Evolutionary conservation across 2,113 vertebrate species (phyloP).

Genomic region (Lasiurus borealis): DNA sequence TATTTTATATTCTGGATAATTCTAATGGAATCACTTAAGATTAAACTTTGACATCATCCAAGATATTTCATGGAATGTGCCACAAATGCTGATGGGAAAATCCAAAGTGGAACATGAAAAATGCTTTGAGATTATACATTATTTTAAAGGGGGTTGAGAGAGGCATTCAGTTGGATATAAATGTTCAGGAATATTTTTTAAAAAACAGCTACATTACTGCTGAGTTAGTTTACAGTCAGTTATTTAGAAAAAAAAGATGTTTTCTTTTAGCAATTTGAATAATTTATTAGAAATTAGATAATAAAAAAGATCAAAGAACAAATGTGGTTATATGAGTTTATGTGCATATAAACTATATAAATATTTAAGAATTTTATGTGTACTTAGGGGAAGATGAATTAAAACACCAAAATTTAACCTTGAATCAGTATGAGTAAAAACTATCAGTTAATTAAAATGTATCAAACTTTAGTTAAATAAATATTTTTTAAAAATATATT

Average conservation of each 20-base stretch:
- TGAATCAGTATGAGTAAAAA: background rate
- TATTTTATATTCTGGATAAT: background rate
- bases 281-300: slow-evolving; percentile 12
- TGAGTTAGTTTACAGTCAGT: background rate
- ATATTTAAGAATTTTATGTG: too few species aligned
- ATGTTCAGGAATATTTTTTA: background rate
- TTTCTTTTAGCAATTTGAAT: slow-evolving; percentile 1
- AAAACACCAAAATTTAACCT: slow-evolving; percentile 22
- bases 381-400: background rate
- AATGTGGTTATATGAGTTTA: background rate
- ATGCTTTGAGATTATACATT: slow-evolving; percentile 15
- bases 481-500: background rate
- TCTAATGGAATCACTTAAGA: slow-evolving; percentile 20
- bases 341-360: background rate
- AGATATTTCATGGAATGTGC: background rate
- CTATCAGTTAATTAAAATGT: background rate
- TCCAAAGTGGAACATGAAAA: background rate
- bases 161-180: background rate
- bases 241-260: slow-evolving; percentile 8
- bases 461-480: background rate
- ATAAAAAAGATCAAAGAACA: background rate
- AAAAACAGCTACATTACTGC: background rate
- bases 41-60: slow-evolving; percentile 6
- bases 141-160: background rate
- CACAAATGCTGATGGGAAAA: background rate